phyloP scores from a whole-genome alignment of 1,140 invertebrate genomes.

The Drosophila aff. region DNA sequence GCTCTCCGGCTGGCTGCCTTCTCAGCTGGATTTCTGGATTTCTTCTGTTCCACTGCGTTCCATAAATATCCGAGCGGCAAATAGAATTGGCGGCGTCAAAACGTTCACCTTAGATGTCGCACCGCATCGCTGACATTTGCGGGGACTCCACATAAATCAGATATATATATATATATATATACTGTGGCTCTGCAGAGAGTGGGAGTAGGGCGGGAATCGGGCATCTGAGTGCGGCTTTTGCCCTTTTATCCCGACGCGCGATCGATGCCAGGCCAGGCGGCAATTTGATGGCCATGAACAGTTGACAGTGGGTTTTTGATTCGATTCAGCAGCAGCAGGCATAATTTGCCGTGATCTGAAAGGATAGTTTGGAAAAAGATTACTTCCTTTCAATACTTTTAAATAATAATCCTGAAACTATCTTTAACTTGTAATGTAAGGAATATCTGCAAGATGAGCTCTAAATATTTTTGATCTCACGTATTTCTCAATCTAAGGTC shows the following conservation, averaged over 20 bases:
- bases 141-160: slow-evolving; percentile 27
- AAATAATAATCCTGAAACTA: neutral
- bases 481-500: no score
- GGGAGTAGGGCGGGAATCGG: slow-evolving; percentile 42
- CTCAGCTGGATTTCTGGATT: slow-evolving; percentile 16
- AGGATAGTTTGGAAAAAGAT: neutral
- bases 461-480: neutral
- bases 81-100: slow-evolving; percentile 82
- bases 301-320: slow-evolving; percentile 70
- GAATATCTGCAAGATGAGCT: neutral
- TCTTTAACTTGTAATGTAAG: neutral
- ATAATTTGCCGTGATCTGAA: neutral
- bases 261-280: slow-evolving; percentile 52
- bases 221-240: slow-evolving; percentile 54
- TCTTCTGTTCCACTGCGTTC: neutral
- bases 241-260: slow-evolving; percentile 56
- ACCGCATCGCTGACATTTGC: slow-evolving; percentile 29
- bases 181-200: slow-evolving; percentile 18
- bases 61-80: slow-evolving; percentile 24
- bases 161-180: slow-evolving; percentile 4
- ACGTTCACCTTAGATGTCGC: slow-evolving; percentile 55
- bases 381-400: neutral
- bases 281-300: slow-evolving; percentile 79
- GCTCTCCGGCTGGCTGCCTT: slow-evolving; percentile 1
- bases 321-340: neutral